A percentile compares a stretch with the other conserved stretches of the same genome.
Conservation (phyloP, 2,113 vertebrate genomes). For the Dromiciops gliroides region DNA sequence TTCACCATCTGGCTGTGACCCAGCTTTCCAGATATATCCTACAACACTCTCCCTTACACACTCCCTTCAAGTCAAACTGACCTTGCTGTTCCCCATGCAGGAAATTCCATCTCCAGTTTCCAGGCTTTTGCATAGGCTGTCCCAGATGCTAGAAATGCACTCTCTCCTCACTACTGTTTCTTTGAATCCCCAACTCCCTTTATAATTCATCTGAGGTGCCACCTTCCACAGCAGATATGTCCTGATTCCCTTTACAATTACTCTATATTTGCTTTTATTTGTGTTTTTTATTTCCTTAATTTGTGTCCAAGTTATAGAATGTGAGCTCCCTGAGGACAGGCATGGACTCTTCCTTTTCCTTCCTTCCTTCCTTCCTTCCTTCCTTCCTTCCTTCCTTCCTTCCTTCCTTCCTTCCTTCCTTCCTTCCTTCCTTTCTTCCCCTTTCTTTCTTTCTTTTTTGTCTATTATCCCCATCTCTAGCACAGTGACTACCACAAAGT, state of each 20-base stretch:
- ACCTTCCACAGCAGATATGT: background rate
- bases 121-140: background rate
- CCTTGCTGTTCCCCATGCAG: background rate
- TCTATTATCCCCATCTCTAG: background rate
- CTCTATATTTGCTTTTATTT: background rate
- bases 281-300: background rate
- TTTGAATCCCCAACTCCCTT: background rate
- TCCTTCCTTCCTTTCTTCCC: background rate
- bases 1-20: background rate
- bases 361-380: background rate
- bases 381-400: background rate
- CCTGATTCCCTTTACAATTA: background rate
- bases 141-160: background rate
- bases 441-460: background rate
- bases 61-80: background rate
- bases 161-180: background rate
- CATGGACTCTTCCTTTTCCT: background rate
- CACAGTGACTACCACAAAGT: too few relatives aligned
- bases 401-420: too few relatives aligned
- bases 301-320: background rate
- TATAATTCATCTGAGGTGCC: background rate
- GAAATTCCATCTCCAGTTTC: constrained; percentile 1
- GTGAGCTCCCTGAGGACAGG: background rate
- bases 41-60: background rate
- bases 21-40: background rate